Percentiles rank a stretch among this genome's conserved stretches.
Evolutionary conservation across 1,140 invertebrate species (phyloP).

Genomic region (Panagrolaimus sp.): DNA sequence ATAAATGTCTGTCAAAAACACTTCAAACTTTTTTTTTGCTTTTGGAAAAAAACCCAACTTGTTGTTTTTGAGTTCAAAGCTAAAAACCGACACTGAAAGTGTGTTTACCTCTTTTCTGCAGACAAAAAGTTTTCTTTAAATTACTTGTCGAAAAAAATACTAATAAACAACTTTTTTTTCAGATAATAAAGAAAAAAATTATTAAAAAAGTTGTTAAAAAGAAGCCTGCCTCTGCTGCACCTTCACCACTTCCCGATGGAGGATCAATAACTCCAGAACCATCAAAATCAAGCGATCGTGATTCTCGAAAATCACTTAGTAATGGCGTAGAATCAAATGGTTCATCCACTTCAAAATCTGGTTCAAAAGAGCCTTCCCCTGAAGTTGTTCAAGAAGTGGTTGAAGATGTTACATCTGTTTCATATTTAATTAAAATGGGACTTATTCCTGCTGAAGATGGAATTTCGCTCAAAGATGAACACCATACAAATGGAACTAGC

Average conservation of each 20-base stretch:
- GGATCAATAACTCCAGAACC: background rate
- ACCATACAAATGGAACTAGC: slow-evolving; percentile 9
- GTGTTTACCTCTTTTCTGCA: too few species aligned
- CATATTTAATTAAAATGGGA: slow-evolving; percentile 23
- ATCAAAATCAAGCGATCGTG: background rate
- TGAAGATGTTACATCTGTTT: slow-evolving; percentile 20
- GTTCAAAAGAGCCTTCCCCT: slow-evolving; percentile 19
- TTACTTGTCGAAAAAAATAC: background rate
- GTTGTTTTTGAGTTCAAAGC: too few species aligned
- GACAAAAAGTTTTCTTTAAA: background rate
- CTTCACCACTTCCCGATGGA: too few species aligned
- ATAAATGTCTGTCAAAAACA: too few species aligned
- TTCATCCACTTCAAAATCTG: background rate
- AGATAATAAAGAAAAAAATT: slow-evolving; percentile 8
- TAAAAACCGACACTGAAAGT: too few species aligned
- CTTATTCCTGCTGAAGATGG: slow-evolving; percentile 17
- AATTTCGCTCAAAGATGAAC: slow-evolving; percentile 1
- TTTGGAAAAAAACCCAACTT: too few species aligned
- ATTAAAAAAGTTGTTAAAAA: slow-evolving; percentile 1
- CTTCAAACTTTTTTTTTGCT: too few species aligned
- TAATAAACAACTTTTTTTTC: background rate
- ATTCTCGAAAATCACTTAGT: background rate
- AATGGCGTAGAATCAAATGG: background rate
- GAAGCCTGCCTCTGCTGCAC: background rate
- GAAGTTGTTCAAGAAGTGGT: slow-evolving; percentile 25